Base-by-base conservation (phyloP, 2,888 invertebrate species). In the Metallyticus violacea region DNA sequence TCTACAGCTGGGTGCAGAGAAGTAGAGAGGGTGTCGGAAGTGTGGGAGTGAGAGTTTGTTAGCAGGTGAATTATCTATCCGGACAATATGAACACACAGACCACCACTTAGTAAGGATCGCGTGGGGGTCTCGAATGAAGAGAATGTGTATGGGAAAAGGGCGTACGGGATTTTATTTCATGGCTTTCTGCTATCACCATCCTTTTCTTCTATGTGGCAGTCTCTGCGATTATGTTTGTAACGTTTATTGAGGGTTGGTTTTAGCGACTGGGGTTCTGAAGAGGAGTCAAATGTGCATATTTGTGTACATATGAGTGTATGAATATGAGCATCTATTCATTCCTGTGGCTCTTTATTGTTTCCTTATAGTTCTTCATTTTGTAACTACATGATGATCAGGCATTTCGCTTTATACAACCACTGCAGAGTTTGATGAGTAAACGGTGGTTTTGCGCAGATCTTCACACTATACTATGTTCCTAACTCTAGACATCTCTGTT, bases 41-140 rank as follows among this genome's bases (percentile, higher is more conserved):
- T 77, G 26, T 26, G 62, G 27, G 62, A 40, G 84, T 62, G 40
- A 62, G 40, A 62, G 40, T 62, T 62, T 62, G 40, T 62, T 62
- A 62, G 40, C 22, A 62, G 40, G 40, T 62, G 40, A 79, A 78
- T 78, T 86, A 79, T 77, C 28, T 28, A 78, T 3, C 29, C 77
- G 62, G 86, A 80, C 85, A 86, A 85, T 84, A 86, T 85, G 86
- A 86, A 86, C 86, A 83, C 82, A 30, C 82, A 26, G 40, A 22
- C 40, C 40, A 62, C 40, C 40, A 62, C 40, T 62, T 62, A 62
- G 40, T 62, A 62, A 62, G 40, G 40, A 22, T 62, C 15, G 9
- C 15, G 40, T 62, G 22, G 22, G 40, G 40, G 40, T 62, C 15
- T 62, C 15, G 40, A 22, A 62, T 62, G 40, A 83, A 25, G 22